Evolutionary conservation across 2,797 vertebrate species (phyloP), one percentile per base, ranked within the genome.

Genomic region (Melanotaenia boesemani): DNA sequence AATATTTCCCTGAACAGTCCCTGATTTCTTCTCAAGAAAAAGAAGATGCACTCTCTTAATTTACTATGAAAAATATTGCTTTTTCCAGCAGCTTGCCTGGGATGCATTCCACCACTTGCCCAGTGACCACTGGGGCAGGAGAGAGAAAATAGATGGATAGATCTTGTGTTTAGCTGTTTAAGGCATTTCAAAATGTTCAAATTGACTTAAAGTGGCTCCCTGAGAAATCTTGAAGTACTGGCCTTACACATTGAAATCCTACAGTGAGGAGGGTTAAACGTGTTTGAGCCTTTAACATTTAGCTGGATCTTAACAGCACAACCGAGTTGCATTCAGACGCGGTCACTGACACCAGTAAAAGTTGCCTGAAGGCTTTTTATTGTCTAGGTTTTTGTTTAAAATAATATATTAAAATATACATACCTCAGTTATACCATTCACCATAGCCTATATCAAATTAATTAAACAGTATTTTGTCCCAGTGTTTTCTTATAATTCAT

Each of bases 401-500:
- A 34, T 30, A 30, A 32, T 34, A 4, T 41, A 41, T 15, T 15
- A 41, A 13, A 41, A 4, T 41, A 41, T 41, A 41, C 37, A 10
- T 39, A 12, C 37, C 11, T 39, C 32, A 34, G 32, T 34, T 41
- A 16, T 4, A 41, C 12, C 39, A 41, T 41, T 41, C 15, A 44
- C 4, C 13, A 2, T 20, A 1, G 44, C 44, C 44, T 20, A 7
- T 20, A 46, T 50, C 46, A n/a, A 50, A 50, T 50, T 2, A n/a
- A n/a, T 50, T 9, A 50, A 50, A 18, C 16, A 46, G 6, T 46
- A 46, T 68, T 48, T 58, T 22, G 11, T 41, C 20, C 10, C 26
- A 20, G 8, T 34, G 28, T 52, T 65, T 34, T 39, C 20, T 11
- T 52, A 18, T 50, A 30, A 62, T 82, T 58, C 65, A 67, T 72